Base-by-base conservation (phyloP, 2,797 vertebrate species). In the Siniperca obscura region DNA sequence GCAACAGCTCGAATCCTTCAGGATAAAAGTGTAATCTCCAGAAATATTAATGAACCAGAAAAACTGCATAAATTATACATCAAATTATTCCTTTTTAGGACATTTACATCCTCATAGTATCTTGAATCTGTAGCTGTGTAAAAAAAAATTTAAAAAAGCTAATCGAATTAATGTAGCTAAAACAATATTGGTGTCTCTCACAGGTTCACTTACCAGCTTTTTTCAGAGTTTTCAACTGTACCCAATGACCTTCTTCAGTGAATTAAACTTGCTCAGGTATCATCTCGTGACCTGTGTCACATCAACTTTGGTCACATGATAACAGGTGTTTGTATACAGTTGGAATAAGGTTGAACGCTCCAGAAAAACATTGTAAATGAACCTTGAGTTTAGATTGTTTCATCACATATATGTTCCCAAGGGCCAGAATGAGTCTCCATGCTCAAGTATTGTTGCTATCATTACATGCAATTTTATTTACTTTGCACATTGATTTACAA, bases 31-130 rank as follows among this genome's bases (percentile, higher is more conserved):
- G 0, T 69, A 36, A 66, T 71, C 27, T 59, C 42, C 48, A 30
- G 3, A 14, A 60, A 62, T 42, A 66, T 56, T 65, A 76, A 76
- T 42, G 64, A 72, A 65, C 27, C 34, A 50, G 22, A 59, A 52
- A 71, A 69, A 36, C 11, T 59, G 69, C 25, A 65, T 73, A 53
- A 42, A 68, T 62, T 61, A 73, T 22, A 40, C 14, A 68, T 76
- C 25, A 62, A 36, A 80, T 57, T 60, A 2, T 16, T 66, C 34
- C 16, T 75, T 27, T 56, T 56, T 12, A 50, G 62, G 70, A 74
- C 38, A 44, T 70, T 80, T 50, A 59, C 21, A 11, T 60, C 44
- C 42, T 48, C 17, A 44, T 30, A 8, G 69, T 30, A 3, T 76
- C 42, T 62, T 50, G n/a, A 71, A 30, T 66, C 59, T 74, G 16